Evolutionary conservation across 2,888 invertebrate species (phyloP), one percentile per base, ranked within the genome.

Genomic region (Drosophila cyrtoloma): DNA sequence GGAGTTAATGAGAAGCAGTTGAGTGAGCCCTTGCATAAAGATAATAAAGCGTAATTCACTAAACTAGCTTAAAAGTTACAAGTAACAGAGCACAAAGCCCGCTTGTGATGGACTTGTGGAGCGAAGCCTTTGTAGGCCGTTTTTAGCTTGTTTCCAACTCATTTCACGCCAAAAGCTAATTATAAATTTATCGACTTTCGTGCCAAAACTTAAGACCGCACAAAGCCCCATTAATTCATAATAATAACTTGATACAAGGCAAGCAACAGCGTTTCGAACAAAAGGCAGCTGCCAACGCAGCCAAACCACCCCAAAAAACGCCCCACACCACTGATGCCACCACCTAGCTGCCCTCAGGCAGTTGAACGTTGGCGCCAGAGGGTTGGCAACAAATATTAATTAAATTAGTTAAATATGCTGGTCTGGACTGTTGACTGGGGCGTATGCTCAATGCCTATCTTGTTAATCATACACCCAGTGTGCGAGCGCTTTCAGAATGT

Each of bases 161-260:
- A 77, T 78, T 89, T 80, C 75, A 74, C 75, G 74, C 68, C 72
- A 60, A 70, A 56, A 68, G 75, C 85, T 87, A 82, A 85, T 89
- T 87, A 87, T 85, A 79, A 82, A 84, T 87, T 89, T 78, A 84
- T 81, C 74, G 82, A 73, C 78, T 81, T 76, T 88, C 53, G 83
- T 79, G 66, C 79, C 73, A 67, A 83, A 74, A 74, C 86, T 83
- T 77, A 83, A 76, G 82, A 66, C 74, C 79, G 72, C 72, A 71
- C 76, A 79, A 75, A 73, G 69, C 66, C 70, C 59, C 85, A 82
- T 87, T 84, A 89, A 85, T 87, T 84, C 73, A 67, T 79, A 79
- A 77, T 85, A 84, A 82, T 82, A 84, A 82, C 85, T 75, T 82
- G 76, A 77, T 79, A 69, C 70, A 60, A 56, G 59, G 37, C 69